Evolutionary conservation across 1,140 invertebrate genomes (phyloP).

Genomic region (Meteorus sp.): DNA sequence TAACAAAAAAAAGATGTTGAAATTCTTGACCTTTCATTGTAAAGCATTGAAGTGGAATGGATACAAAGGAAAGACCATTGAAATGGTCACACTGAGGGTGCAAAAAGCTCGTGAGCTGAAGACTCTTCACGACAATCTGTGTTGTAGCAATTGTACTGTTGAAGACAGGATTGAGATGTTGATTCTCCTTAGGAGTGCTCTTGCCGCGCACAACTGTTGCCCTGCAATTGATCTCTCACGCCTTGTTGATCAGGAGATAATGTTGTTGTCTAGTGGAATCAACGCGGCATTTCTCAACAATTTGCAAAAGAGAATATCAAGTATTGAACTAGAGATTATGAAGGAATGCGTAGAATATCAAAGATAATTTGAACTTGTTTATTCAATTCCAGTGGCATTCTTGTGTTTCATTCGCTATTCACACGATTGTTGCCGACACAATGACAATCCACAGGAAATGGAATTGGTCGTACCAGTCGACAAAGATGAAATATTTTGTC

Average conservation of each 20-base stretch:
- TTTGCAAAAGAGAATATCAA: slow-evolving; percentile 61
- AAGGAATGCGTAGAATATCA: too few species aligned
- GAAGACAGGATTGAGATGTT: slow-evolving; percentile 64
- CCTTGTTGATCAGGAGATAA: slow-evolving; percentile 66
- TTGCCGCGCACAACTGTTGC: slow-evolving; percentile 61
- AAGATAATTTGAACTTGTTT: background rate
- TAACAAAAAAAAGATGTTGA: slow-evolving; percentile 59
- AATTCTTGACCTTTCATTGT: slow-evolving; percentile 65
- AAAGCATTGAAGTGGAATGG: slow-evolving; percentile 66
- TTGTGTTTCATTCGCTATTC: slow-evolving; percentile 37
- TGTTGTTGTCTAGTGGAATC: slow-evolving; percentile 60
- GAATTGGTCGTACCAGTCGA: slow-evolving; percentile 31
- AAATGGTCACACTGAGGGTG: slow-evolving; percentile 68
- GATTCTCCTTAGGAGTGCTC: slow-evolving; percentile 60
- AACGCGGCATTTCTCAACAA: slow-evolving; percentile 57
- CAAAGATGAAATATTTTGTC: slow-evolving; percentile 33
- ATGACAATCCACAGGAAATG: slow-evolving; percentile 12
- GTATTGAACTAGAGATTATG: slow-evolving; percentile 38
- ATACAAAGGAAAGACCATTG: slow-evolving; percentile 61
- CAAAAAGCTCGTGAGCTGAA: slow-evolving; percentile 67
- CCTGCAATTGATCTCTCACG: slow-evolving; percentile 61
- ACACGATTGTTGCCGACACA: slow-evolving; percentile 34
- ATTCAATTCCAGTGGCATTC: slow-evolving; percentile 34
- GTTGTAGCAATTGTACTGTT: slow-evolving; percentile 51
- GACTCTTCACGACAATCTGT: slow-evolving; percentile 62